Evolutionary conservation across 2,888 invertebrate genomes (phyloP).

Genomic region (Dascillus cervinus): DNA sequence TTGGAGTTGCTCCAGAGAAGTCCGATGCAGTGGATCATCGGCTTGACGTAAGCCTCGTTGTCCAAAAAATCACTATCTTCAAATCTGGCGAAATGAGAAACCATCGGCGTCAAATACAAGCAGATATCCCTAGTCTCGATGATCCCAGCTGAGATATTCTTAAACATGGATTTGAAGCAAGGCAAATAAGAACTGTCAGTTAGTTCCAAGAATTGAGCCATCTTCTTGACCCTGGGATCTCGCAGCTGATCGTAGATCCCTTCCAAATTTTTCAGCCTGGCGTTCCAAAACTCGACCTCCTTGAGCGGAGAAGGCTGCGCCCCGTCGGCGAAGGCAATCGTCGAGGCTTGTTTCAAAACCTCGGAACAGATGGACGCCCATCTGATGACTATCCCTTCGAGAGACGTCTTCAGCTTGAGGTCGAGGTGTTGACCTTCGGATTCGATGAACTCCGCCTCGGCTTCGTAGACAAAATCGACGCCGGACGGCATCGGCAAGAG

Average conservation of each 20-base stretch:
- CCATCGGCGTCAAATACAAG: conserved; percentile 67
- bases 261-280: conserved; percentile 71
- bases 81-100: conserved; percentile 60
- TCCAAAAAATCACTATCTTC: conserved; percentile 65
- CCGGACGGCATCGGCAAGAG: conserved; percentile 80
- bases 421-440: conserved; percentile 54
- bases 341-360: conserved; percentile 68
- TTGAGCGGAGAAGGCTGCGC: conserved; percentile 62
- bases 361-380: conserved; percentile 67
- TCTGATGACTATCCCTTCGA: conserved; percentile 80
- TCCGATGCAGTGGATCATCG: conserved; percentile 72
- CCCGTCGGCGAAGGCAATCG: conserved; percentile 60
- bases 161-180: conserved; percentile 69
- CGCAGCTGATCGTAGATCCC: conserved; percentile 80
- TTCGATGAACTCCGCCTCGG: conserved; percentile 45
- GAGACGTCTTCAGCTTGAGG: conserved; percentile 65
- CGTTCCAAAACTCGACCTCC: conserved; percentile 76
- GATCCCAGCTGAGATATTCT: conserved; percentile 69
- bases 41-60: conserved; percentile 49
- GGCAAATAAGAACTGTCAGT: conserved; percentile 72
- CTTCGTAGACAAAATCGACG: conserved; percentile 58
- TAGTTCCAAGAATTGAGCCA: conserved; percentile 62
- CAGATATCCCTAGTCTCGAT: conserved; percentile 80
- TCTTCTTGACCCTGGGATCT: conserved; percentile 74
- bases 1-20: conserved; percentile 79